Conservation (phyloP, 2,888 invertebrate species). For the Rugalucina vietnamica region DNA sequence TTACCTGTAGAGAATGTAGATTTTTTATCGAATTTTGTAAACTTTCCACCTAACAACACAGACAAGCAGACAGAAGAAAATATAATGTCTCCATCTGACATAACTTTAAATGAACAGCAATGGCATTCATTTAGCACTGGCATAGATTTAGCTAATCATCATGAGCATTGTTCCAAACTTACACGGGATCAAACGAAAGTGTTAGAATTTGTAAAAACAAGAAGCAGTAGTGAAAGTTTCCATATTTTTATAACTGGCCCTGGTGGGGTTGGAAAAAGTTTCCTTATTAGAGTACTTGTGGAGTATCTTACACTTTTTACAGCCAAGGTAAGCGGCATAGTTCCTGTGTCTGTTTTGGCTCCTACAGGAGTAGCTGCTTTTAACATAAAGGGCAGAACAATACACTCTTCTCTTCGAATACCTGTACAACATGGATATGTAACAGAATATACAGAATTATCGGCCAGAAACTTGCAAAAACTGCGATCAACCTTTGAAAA, state of each 20-base stretch:
- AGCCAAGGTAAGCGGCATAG: slow-evolving; percentile 6
- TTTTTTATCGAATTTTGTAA: neutral
- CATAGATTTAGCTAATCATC: neutral
- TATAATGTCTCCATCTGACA: neutral
- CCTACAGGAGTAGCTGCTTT: slow-evolving; percentile 49
- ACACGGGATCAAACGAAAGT: neutral
- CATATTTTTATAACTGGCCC: neutral
- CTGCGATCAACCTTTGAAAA: neutral
- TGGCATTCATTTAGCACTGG: neutral
- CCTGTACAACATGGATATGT: slow-evolving; percentile 31
- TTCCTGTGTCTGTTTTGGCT: slow-evolving; percentile 30
- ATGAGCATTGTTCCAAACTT: neutral
- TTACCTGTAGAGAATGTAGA: neutral
- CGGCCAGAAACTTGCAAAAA: slow-evolving; percentile 15
- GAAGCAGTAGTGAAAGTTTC: neutral
- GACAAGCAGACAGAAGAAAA: neutral
- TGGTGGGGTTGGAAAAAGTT: slow-evolving; percentile 17
- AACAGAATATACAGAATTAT: slow-evolving; percentile 2
- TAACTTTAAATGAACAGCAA: neutral
- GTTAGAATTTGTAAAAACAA: neutral
- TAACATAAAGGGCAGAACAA: slow-evolving; percentile 36
- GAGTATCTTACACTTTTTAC: slow-evolving; percentile 12
- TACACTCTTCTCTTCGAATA: slow-evolving; percentile 32
- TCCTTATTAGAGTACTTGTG: slow-evolving; percentile 3
- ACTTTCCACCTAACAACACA: neutral